A percentile compares a stretch with the other conserved stretches of the same genome.
phyloP scores from a whole-genome alignment of 2,113 vertebrate species.

The Crotalus tigris region DNA sequence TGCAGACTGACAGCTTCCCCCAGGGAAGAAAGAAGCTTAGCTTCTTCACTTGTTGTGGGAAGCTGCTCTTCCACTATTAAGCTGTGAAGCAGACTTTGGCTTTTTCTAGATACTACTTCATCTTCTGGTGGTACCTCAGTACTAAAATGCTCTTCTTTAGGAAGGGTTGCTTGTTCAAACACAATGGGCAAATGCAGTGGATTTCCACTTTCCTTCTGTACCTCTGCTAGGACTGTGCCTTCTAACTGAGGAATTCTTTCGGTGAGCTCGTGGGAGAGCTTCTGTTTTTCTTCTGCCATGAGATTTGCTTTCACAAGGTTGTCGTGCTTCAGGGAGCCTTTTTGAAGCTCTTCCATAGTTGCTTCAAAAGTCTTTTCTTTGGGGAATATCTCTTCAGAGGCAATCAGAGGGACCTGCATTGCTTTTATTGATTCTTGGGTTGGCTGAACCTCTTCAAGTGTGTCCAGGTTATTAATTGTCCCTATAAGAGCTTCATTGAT shows the following conservation, averaged over 20 bases:
- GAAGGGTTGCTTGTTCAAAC: conserved; percentile 61
- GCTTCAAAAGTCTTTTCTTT: conserved; percentile 64
- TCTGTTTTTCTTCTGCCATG: conserved; percentile 66
- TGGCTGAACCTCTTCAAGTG: conserved; percentile 50
- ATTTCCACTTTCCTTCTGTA: conserved; percentile 55
- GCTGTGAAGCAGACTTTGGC: conserved; percentile 55
- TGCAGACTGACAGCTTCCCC: conserved; percentile 35
- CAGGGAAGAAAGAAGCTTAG: conserved; percentile 47
- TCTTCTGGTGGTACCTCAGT: conserved; percentile 51
- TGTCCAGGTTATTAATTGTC: conserved; percentile 58
- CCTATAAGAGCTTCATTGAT: conserved; percentile 66
- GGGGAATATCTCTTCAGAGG: conserved; percentile 61
- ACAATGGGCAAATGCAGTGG: conserved; percentile 67
- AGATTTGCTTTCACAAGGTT: conserved; percentile 54
- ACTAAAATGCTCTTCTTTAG: conserved; percentile 64
- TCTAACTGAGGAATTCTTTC: conserved; percentile 47
- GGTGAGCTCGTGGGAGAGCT: conserved; percentile 60
- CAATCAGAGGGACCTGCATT: conserved; percentile 59
- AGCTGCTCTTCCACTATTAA: conserved; percentile 64
- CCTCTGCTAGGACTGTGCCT: conserved; percentile 38
- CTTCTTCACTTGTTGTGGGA: conserved; percentile 55
- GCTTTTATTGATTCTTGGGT: conserved; percentile 56
- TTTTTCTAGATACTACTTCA: conserved; percentile 52
- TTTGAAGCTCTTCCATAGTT: conserved; percentile 57
- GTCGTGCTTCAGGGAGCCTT: conserved; percentile 52